A percentile compares a stretch with the other conserved stretches of the same genome.
phyloP scores from a whole-genome alignment of 2,113 vertebrate species.

The Platysteira castanea region DNA sequence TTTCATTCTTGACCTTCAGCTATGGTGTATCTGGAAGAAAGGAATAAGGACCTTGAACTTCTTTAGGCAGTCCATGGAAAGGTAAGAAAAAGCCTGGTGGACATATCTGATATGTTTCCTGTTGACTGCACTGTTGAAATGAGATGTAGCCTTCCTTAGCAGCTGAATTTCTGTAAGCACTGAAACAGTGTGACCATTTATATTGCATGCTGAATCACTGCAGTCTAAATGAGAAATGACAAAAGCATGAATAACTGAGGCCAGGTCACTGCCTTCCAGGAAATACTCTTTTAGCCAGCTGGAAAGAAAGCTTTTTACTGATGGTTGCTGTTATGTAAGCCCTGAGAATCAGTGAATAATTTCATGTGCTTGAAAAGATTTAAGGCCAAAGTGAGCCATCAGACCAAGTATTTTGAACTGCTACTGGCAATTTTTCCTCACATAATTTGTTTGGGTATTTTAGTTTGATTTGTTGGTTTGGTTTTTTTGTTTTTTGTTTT shows the following conservation, averaged over 20 bases:
- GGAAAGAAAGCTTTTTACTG: constrained; percentile 18
- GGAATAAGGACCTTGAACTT: background rate
- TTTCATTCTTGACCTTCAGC: background rate
- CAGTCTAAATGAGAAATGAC: constrained; percentile 36
- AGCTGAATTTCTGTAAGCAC: background rate
- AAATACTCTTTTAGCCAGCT: constrained; percentile 34
- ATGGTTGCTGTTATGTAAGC: background rate
- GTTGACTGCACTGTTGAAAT: background rate
- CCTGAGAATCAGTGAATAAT: background rate
- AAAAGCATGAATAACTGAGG: constrained; percentile 24
- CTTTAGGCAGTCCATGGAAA: background rate
- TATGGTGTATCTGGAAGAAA: background rate
- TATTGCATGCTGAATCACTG: background rate
- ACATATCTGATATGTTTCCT: background rate
- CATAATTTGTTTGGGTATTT: background rate
- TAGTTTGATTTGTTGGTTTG: too few species aligned
- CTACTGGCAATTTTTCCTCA: background rate
- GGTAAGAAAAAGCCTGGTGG: background rate
- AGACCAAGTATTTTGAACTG: background rate
- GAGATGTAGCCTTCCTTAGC: background rate
- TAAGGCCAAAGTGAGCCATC: background rate
- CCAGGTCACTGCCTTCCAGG: constrained; percentile 49
- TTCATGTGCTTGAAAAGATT: background rate
- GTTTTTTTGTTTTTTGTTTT: too few species aligned
- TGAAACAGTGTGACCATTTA: background rate